Conservation (phyloP, 37 sponge, comb jelly and placozoan species). For the Chondrilla cf. caribensis region DNA sequence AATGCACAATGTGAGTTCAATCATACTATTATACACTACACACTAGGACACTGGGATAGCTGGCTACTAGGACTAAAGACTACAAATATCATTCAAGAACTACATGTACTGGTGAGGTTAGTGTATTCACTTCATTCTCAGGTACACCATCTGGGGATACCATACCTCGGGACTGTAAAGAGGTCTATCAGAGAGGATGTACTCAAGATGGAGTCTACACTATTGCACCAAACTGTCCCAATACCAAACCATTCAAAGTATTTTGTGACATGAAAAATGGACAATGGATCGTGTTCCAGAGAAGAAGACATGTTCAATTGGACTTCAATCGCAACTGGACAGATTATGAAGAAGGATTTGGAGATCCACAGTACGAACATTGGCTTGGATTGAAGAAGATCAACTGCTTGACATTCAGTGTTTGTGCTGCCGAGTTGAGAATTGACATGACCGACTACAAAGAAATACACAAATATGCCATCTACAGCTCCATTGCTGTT, state of each 20-base stretch:
- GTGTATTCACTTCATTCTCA: not conserved
- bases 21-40: too few relatives aligned
- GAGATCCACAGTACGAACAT: not conserved
- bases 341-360: not conserved
- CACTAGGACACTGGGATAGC: too few relatives aligned
- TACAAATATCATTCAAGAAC: too few relatives aligned
- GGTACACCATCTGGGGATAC: not conserved
- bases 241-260: not conserved
- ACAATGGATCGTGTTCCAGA: slow-evolving; percentile 6
- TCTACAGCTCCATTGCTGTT: not conserved
- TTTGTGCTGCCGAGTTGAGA: not conserved
- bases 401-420: not conserved
- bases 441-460: not conserved
- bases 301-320: not conserved
- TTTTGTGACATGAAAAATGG: slow-evolving; percentile 4
- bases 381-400: slow-evolving; percentile 4
- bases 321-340: not conserved
- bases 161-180: not conserved
- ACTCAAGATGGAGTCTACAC: slow-evolving; percentile 2
- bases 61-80: too few relatives aligned
- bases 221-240: not conserved
- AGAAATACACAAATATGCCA: not conserved
- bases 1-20: too few relatives aligned
- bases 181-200: slow-evolving; percentile 6
- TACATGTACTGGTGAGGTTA: too few relatives aligned